Evolutionary conservation across 2,888 invertebrate genomes (phyloP), one percentile per base, ranked within the genome.

Genomic region (Lasioglossum vierecki): DNA sequence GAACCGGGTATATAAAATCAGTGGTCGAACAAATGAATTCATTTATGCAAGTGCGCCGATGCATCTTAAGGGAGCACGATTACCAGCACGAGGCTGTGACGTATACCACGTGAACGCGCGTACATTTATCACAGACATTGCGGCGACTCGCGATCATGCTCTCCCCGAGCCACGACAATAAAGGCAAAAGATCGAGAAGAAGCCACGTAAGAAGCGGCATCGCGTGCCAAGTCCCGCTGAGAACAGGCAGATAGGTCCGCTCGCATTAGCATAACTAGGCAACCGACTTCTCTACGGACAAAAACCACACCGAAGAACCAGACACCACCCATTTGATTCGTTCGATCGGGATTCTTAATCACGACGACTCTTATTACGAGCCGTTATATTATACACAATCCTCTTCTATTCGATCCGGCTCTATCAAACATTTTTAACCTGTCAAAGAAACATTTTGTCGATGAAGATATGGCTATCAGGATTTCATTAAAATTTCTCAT

Each of bases 211-310:
- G 89, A 90, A 90, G 85, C 79, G 26, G 88, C 77, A 87, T 89
- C 91, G 91, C 91, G 89, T 91, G 90, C 80, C 88, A 83, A 87
- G 85, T 88, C 90, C 90, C 76, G 88, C 91, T 90, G 91, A 68
- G 91, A 82, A 76, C 78, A 89, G 85, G 88, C 90, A 86, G 85
- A 90, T 90, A 90, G 88, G 87, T 89, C 88, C 57, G 73, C 44
- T 46, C 66, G 78, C 78, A 88, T 89, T 89, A 88, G 90, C 88
- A 90, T 91, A 91, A 89, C 90, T 90, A 90, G 90, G 91, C 89
- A 77, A 90, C 84, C 89, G 79, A 86, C 84, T 90, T 84, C 53
- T 60, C 70, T 39, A 66, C 49, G 41, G 30, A 35, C 72, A 86
- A 89, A 79, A 84, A 88, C 53, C 15, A 22, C 41, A 78, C 60